Base-by-base conservation (phyloP, 2,888 invertebrate species). In the Amaurobius ferox region DNA sequence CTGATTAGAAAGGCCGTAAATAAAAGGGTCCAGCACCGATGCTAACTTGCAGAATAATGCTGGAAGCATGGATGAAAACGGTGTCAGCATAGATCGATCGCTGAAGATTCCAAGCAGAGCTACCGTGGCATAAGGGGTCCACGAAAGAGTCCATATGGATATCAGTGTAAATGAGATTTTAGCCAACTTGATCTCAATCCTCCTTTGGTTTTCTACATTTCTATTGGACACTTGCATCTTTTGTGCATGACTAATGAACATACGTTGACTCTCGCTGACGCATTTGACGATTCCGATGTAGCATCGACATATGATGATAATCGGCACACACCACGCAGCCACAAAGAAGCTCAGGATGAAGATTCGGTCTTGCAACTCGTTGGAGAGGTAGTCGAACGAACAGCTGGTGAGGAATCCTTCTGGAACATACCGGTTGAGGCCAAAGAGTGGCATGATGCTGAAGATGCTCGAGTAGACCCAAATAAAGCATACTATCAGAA, bases 341-440 rank as follows among this genome's bases (percentile, higher is more conserved):
- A 91, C 93, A 91, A 95, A 96, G 90, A 95, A 95, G 5, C 93
- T 91, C 89, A 96, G 93, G 90, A 96, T 95, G 90, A 95, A 96
- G 85, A 93, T 93, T 71, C 94, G 93, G 0, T 94, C 94, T 0
- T 91, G 90, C 0, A 91, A 90, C 76, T 94, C 93, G 30, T 91
- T 93, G 0, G 95, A 94, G 68, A 96, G 93, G 90, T 96, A 97
- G 91, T 96, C 96, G 90, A 95, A 96, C 90, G 96, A 95, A 91
- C 96, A 97, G 89, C 95, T 95, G 26, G 95, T 96, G 85, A 96
- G 93, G 90, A 94, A 96, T 0, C 96, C 96, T 91, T 96, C 96
- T 6, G 96, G 96, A 19, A 95, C 95, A 92, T 96, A 97, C 40
- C 93, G 93, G 28, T 95, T 95, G 89, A 95, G 93, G 9, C 95